Evolutionary conservation across 2,797 vertebrate genomes (phyloP).

Genomic region (Gorsachius magnificus): DNA sequence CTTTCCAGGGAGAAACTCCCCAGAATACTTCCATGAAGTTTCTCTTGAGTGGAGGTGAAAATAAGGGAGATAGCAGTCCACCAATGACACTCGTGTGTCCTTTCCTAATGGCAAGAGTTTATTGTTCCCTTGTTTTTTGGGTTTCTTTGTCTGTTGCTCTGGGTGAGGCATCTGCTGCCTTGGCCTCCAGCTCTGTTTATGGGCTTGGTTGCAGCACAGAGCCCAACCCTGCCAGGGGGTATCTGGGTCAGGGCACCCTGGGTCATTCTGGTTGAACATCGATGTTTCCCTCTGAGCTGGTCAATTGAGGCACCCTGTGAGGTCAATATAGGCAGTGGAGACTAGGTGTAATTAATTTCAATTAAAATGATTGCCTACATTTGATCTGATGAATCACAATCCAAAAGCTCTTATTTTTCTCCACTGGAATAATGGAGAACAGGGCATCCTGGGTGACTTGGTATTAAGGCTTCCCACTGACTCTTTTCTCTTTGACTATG

Average conservation of each 20-base stretch:
- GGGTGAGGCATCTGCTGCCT: neutral
- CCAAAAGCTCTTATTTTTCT: neutral
- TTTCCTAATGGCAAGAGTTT: neutral
- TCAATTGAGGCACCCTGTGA: neutral
- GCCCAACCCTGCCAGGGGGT: neutral
- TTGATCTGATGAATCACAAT: neutral
- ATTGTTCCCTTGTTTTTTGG: neutral
- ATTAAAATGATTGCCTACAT: neutral
- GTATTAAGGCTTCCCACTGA: neutral
- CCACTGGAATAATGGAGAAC: neutral
- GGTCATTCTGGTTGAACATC: neutral
- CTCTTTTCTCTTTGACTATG: neutral
- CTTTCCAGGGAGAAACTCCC: neutral
- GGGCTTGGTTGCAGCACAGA: neutral
- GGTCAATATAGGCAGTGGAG: neutral
- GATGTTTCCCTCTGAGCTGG: neutral
- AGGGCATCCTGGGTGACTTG: neutral
- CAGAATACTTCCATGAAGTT: neutral
- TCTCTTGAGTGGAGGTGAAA: neutral
- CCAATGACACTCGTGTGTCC: rapidly evolving
- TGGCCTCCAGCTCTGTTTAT: neutral
- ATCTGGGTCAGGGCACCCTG: neutral
- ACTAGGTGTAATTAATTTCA: neutral
- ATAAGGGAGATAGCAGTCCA: neutral
- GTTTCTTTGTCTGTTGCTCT: neutral